phyloP scores from a whole-genome alignment of 1,140 invertebrate species.

The Ditylenchus dipsaci region DNA sequence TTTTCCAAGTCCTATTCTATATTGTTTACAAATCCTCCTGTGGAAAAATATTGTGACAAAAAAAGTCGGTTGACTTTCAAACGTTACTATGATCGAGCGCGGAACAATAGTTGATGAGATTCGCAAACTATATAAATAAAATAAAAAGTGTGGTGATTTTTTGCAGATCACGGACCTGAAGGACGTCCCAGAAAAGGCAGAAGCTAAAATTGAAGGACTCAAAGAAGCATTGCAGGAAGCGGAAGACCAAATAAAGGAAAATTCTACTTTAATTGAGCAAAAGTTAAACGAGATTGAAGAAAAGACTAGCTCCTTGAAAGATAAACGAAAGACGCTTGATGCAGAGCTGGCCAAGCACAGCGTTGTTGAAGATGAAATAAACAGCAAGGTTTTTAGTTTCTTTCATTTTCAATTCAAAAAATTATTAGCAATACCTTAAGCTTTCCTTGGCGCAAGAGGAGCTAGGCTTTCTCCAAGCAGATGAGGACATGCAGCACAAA shows the following conservation, averaged over 20 bases:
- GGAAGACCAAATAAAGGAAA: slow-evolving; percentile 24
- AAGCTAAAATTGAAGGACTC: slow-evolving; percentile 15
- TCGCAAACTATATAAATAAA: too few relatives aligned
- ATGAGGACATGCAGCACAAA: slow-evolving; percentile 33
- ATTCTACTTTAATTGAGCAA: neutral
- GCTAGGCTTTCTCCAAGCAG: slow-evolving; percentile 22
- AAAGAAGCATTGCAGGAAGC: slow-evolving; percentile 25
- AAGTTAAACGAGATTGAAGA: slow-evolving; percentile 56
- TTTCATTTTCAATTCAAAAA: too few relatives aligned
- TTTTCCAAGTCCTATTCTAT: too few relatives aligned
- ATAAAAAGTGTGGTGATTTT: too few relatives aligned
- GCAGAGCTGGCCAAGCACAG: slow-evolving; percentile 25
- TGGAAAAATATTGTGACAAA: too few relatives aligned
- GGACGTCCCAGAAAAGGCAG: slow-evolving; percentile 26
- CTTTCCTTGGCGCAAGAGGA: slow-evolving; percentile 20
- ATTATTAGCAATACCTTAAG: slow-evolving; percentile 1
- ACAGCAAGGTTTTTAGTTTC: slow-evolving; percentile 15
- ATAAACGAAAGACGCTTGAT: slow-evolving; percentile 19
- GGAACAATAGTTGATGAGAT: too few relatives aligned
- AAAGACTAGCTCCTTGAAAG: slow-evolving; percentile 11
- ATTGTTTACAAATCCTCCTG: too few relatives aligned
- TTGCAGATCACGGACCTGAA: slow-evolving; percentile 25
- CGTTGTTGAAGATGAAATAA: slow-evolving; percentile 20
- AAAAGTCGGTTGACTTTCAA: too few relatives aligned
- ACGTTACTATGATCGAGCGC: too few relatives aligned